phyloP scores from a whole-genome alignment of 2,888 invertebrate genomes.

The Drosophila pseudotalamancana region DNA sequence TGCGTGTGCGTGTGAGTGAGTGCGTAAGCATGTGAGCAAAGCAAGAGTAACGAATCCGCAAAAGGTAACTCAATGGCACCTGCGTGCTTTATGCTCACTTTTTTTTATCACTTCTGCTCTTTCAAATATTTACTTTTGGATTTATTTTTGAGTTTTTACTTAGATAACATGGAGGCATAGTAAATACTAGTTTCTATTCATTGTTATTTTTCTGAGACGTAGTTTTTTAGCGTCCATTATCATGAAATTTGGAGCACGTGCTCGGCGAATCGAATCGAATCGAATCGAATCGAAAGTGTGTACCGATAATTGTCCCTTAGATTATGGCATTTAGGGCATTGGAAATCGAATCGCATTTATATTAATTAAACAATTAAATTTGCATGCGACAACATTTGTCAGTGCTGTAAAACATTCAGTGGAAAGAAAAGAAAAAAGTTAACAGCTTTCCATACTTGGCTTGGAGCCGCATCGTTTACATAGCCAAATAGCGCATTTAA shows the following conservation, averaged over 20 bases:
- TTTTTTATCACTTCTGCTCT: conserved; percentile 38
- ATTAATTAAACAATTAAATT: no score
- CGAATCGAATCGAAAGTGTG: conserved; percentile 1
- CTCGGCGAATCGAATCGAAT: conserved; percentile 8
- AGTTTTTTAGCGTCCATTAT: conserved; percentile 23
- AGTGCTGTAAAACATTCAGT: conserved; percentile 7
- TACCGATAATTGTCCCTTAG: background rate
- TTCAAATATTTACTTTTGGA: conserved; percentile 39
- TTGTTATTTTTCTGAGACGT: conserved; percentile 49
- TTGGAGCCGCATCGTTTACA: conserved; percentile 59
- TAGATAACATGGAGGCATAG: conserved; percentile 55
- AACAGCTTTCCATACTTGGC: conserved; percentile 65
- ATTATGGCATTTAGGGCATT: no score
- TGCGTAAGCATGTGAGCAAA: background rate
- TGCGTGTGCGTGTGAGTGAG: background rate
- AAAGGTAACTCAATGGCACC: conserved; percentile 59
- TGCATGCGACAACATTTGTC: background rate
- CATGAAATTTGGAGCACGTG: conserved; percentile 59
- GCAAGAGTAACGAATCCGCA: background rate
- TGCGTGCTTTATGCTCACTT: conserved; percentile 29
- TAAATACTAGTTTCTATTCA: conserved; percentile 38
- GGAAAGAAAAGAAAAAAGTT: conserved; percentile 36
- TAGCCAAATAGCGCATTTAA: conserved; percentile 68
- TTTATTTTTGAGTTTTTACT: conserved; percentile 13
- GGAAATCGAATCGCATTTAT: background rate